Base-by-base conservation (phyloP, 2,888 invertebrate species). In the Pyralis farinalis region DNA sequence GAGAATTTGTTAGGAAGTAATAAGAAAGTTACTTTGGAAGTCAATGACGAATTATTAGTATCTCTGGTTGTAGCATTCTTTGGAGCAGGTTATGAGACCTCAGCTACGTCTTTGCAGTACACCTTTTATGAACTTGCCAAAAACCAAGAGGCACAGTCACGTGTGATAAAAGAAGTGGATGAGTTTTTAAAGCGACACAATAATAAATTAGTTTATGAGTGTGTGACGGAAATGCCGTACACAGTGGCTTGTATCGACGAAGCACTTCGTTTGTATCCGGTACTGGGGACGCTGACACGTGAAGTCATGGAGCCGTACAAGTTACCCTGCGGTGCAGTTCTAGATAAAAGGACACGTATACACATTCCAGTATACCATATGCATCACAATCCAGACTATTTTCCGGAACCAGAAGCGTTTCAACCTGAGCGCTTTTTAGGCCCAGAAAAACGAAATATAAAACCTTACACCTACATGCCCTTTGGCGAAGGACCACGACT, bases 21-120 rank as follows among this genome's bases (percentile, higher is more conserved):
- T 0, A 56, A 66, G 6, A 65, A 53, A 9, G 37, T 60, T 0
- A 11, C 46, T 0, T 25, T 76, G 1, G 56, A 69, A 3, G 53
- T 90, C 0, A 71, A 74, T 0, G 54, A 86, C 9, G 69, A 87
- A 1, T 63, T 91, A 31, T 47, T 92, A 12, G 74, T 82, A 0
- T 84, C 90, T 0, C 91, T 92, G 37, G 83, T 90, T 0, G 71
- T 90, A 7, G 53, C 87, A 0, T 90, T 93, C 33, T 81, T 79
- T 12, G 66, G 44, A 1, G 80, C 75, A 6, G 81, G 82, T 1
- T 80, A 58, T 12, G 79, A 81, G 21, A 76, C 82, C 0, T 72
- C 79, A 0, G 55, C 80, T 0, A 57, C 59, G 0, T 70, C 71
- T 0, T 44, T 70, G 7, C 55, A 58, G n/a, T 62, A 62, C 25